A percentile compares a stretch with the other conserved stretches of the same genome.
Evolutionary conservation across 1,140 invertebrate genomes (phyloP).

Genomic region (Mizuhopecten yessoensis): DNA sequence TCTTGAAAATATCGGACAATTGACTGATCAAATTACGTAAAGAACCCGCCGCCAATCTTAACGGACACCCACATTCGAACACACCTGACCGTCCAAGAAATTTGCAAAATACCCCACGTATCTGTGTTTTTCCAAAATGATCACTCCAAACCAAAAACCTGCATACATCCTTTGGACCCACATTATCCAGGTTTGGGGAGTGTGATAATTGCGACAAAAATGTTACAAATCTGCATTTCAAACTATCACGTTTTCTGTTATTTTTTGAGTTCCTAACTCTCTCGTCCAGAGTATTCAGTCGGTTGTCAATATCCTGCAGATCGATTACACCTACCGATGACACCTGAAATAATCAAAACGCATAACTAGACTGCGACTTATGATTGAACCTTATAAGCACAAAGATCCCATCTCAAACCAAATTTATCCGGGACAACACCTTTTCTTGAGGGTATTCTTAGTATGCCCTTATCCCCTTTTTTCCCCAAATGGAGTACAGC

Average conservation of each 20-base stretch:
- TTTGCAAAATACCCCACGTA: conserved; percentile 38
- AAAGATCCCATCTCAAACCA: conserved; percentile 42
- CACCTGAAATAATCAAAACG: not conserved
- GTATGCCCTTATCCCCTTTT: not conserved
- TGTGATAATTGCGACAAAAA: not conserved
- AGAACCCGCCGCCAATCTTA: not conserved
- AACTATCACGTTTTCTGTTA: not conserved
- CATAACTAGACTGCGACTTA: too few relatives aligned
- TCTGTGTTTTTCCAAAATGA: conserved; percentile 46
- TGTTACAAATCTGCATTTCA: not conserved
- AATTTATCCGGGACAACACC: conserved; percentile 15
- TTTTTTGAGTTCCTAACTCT: conserved; percentile 22
- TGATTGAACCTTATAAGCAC: conserved; percentile 40
- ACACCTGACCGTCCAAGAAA: not conserved
- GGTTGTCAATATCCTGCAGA: not conserved
- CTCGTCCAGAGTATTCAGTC: conserved; percentile 29
- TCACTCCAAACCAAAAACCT: conserved; percentile 38
- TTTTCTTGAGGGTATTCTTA: not conserved
- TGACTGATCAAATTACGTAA: not conserved
- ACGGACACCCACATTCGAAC: not conserved
- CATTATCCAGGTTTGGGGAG: not conserved
- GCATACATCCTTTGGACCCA: not conserved
- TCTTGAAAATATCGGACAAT: not conserved
- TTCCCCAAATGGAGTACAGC: not conserved
- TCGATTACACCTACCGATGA: not conserved